Percentiles rank a stretch among this genome's conserved stretches.
These are phyloP conservation scores for Cephus cinctus DNA, from an alignment of 1,140 invertebrate genomes.

Conservation along the genomic window DNA sequence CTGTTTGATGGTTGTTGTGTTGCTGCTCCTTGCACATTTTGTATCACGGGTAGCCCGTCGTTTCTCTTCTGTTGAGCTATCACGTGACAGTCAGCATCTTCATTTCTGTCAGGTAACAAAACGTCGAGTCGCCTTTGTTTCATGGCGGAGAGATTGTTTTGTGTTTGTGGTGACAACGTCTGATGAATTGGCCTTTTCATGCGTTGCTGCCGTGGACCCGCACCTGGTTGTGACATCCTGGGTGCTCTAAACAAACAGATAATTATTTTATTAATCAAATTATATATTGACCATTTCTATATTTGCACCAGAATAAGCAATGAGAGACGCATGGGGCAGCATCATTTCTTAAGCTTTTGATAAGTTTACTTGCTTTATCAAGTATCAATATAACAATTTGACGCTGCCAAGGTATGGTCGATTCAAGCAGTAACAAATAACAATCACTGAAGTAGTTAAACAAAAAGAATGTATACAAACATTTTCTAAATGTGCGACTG, in stretches of 20 bases:
- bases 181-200: slow-evolving; percentile 43
- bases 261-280: too few species aligned
- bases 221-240: slow-evolving; percentile 31
- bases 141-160: slow-evolving; percentile 17
- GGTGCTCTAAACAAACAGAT: slow-evolving; percentile 40
- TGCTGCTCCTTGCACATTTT: slow-evolving; percentile 67
- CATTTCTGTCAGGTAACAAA: slow-evolving; percentile 60
- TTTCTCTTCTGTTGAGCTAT: slow-evolving; percentile 73
- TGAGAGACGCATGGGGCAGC: too few species aligned
- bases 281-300: too few species aligned
- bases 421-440: too few species aligned
- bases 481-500: too few species aligned
- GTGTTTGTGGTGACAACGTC: slow-evolving; percentile 20
- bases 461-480: too few species aligned
- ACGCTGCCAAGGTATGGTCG: too few species aligned
- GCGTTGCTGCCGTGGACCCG: slow-evolving; percentile 35
- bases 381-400: too few species aligned
- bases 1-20: slow-evolving; percentile 48
- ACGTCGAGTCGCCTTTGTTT: slow-evolving; percentile 59
- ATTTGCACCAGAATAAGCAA: too few species aligned
- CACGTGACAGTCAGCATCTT: slow-evolving; percentile 64
- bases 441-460: too few species aligned
- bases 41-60: slow-evolving; percentile 70
- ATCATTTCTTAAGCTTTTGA: too few species aligned
- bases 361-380: too few species aligned